These are phyloP conservation scores for Ageneiosus marmoratus DNA, from an alignment of 2,113 vertebrate species.

Conservation along the genomic window DNA sequence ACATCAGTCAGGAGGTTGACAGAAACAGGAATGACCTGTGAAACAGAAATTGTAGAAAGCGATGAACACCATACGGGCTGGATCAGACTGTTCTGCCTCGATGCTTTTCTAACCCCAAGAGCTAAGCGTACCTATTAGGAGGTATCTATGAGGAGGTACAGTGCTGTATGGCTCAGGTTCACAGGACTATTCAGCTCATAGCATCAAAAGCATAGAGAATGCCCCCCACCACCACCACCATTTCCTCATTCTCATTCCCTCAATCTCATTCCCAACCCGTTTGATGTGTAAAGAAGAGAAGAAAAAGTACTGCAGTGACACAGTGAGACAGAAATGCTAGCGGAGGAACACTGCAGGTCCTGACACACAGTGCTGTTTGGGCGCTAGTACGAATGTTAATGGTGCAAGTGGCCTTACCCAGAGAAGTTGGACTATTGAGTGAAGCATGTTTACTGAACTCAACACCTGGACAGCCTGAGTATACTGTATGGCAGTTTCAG, in stretches of 20 bases:
- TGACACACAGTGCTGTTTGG: background rate
- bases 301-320: background rate
- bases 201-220: constrained; percentile 32
- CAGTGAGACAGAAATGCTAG: constrained; percentile 17
- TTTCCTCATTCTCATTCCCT: background rate
- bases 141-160: constrained; percentile 6
- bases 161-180: constrained; percentile 60
- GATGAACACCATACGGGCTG: background rate
- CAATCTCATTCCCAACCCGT: background rate
- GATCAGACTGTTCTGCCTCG: constrained; percentile 3
- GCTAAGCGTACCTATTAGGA: constrained; percentile 2
- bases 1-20: too few species aligned
- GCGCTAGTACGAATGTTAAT: background rate
- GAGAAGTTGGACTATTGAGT: constrained; percentile 13
- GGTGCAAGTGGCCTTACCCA: background rate
- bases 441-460: constrained; percentile 41
- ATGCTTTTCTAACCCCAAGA: background rate
- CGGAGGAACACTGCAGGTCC: constrained; percentile 11
- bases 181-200: constrained; percentile 58
- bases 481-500: constrained; percentile 55
- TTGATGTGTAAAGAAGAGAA: background rate
- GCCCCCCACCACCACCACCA: too few species aligned
- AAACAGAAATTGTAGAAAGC: constrained; percentile 62
- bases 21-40: constrained; percentile 69
- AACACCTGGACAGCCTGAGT: constrained; percentile 55